These are phyloP conservation scores for Euleptes europaea DNA, from an alignment of 2,113 vertebrate species.

Conservation along the genomic window DNA sequence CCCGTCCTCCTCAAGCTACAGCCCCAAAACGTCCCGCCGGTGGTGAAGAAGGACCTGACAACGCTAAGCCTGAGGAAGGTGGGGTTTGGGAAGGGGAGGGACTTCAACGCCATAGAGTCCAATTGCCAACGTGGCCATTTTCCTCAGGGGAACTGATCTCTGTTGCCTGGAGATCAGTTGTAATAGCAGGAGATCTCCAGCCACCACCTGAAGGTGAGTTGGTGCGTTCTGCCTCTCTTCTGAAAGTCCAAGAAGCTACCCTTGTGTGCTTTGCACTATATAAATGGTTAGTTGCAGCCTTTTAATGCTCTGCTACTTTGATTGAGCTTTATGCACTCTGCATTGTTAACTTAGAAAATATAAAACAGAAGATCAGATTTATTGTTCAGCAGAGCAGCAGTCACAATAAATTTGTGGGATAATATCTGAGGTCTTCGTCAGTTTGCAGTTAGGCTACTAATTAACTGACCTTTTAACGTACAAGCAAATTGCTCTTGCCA, in stretches of 20 bases:
- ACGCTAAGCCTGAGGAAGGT: too few species aligned
- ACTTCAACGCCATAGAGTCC: too few species aligned
- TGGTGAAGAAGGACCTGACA: too few species aligned
- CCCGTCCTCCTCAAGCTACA: too few species aligned
- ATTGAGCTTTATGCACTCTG: background rate
- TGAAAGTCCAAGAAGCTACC: background rate
- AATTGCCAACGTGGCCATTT: too few species aligned
- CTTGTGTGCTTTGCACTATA: background rate
- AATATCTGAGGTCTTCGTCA: background rate
- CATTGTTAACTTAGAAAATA: background rate
- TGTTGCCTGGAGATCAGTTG: too few species aligned
- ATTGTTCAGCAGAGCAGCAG: background rate
- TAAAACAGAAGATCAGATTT: background rate
- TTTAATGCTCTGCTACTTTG: background rate
- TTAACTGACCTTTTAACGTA: constrained; percentile 20
- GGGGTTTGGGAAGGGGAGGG: too few species aligned
- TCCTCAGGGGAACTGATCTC: too few species aligned
- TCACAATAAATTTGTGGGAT: background rate
- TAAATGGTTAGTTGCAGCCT: background rate
- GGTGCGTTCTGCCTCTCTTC: background rate
- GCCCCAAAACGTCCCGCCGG: too few species aligned
- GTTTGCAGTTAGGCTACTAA: background rate
- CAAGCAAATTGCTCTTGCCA: background rate
- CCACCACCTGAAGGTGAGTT: background rate
- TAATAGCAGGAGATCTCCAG: too few species aligned